Evolutionary conservation across 2,888 invertebrate species (phyloP).

Genomic region (Nezara viridula): DNA sequence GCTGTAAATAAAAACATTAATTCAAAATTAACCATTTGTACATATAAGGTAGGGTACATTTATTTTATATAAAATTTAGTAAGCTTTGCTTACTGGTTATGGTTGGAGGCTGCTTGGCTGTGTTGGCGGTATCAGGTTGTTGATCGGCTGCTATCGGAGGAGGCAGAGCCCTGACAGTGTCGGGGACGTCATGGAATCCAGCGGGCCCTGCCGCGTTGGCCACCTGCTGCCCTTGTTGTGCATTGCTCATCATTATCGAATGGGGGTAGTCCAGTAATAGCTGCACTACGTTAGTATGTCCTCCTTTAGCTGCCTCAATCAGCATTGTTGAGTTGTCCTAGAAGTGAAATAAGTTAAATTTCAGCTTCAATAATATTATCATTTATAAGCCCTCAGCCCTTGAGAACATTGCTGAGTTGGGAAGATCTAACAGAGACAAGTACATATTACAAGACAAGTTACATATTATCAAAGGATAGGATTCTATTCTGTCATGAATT

Average conservation of each 20-base stretch:
- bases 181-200: constrained; percentile 75
- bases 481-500: too few relatives aligned
- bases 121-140: constrained; percentile 19
- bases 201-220: constrained; percentile 61
- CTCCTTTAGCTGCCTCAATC: constrained; percentile 98
- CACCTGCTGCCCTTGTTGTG: constrained; percentile 48
- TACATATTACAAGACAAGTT: too few relatives aligned
- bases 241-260: constrained; percentile 78
- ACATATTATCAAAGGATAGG: too few relatives aligned
- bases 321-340: constrained; percentile 97
- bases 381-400: too few relatives aligned
- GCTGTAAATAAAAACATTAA: not conserved
- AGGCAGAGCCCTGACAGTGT: constrained; percentile 72
- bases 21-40: not conserved
- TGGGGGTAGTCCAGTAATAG: constrained; percentile 94
- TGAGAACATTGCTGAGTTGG: too few relatives aligned
- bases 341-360: constrained; percentile 62
- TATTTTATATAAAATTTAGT: too few relatives aligned
- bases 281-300: constrained; percentile 96
- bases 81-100: not conserved
- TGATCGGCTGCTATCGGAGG: constrained; percentile 61
- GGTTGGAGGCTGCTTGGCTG: constrained; percentile 47
- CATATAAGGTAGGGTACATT: too few relatives aligned
- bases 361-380: not conserved
- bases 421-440: too few relatives aligned